A percentile compares a stretch with the other conserved stretches of the same genome.
phyloP scores from a whole-genome alignment of 2,888 invertebrate species.

The Papilio demoleus region DNA sequence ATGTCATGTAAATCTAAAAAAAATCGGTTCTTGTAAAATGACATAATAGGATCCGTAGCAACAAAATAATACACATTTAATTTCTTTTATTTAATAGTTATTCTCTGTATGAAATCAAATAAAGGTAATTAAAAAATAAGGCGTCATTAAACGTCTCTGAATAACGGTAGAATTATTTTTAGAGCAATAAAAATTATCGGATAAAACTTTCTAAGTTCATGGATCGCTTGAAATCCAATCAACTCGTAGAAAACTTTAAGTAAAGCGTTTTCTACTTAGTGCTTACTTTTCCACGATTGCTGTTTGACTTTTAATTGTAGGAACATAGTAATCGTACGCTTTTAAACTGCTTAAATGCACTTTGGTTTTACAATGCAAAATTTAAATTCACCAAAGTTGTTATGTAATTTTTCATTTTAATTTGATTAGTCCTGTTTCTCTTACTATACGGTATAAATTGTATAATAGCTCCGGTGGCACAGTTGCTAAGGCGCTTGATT shows the following conservation, averaged over 20 bases:
- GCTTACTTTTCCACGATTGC: conserved; percentile 3
- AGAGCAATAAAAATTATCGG: not conserved
- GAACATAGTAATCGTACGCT: not conserved
- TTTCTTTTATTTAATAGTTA: no score
- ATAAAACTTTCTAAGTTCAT: not conserved
- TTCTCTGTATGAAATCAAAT: no score
- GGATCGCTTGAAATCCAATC: not conserved
- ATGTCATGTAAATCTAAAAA: no score
- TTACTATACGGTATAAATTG: no score
- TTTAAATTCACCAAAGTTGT: not conserved
- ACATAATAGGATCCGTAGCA: no score
- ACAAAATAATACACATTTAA: no score
- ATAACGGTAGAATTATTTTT: not conserved
- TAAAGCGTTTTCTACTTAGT: not conserved
- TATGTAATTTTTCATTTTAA: not conserved
- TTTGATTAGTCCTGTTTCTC: not conserved
- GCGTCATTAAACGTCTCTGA: no score
- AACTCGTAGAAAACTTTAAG: not conserved
- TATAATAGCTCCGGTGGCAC: no score
- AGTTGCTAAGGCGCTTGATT: no score
- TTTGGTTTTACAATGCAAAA: not conserved
- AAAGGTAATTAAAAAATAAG: no score
- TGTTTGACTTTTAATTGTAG: conserved; percentile 11
- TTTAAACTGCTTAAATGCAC: not conserved
- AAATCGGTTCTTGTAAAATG: no score